Base-by-base conservation (phyloP, 35 echinoderm and acorn worm species). In the Lytechinus variegatus region DNA sequence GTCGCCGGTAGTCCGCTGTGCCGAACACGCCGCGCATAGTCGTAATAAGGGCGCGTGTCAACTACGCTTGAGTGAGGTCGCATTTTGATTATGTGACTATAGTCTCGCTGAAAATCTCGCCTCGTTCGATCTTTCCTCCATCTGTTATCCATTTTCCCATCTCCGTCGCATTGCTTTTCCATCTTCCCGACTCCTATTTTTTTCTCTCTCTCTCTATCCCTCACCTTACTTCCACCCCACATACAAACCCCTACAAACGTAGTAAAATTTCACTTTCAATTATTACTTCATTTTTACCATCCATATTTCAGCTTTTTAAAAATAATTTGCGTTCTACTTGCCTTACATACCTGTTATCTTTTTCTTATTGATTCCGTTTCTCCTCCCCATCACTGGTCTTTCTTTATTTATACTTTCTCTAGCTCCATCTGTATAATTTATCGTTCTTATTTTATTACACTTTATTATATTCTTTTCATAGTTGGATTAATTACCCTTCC, bases 41-140 rank as follows among this genome's bases (percentile, higher is more conserved):
- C 66, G 66, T 79, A 79, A 79, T 79, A 79, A 79, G 66, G 66
- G 19, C 66, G 66, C 66, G 66, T 79, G 66, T 79, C 66, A 79
- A 79, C 66, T 79, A 79, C 19, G 66, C 66, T 79, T 79, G 66
- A 16, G 66, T 24, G 66, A 79, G 66, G 66, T 79, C 66, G 66
- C 66, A 11, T 58, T 58, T 58, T 58, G 56, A 79, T 79, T 79
- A 79, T 58, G 56, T 10, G 10, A 58, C 56, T 58, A 79, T 7
- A 79, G 8, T 44, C 33, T 44, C 66, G 19, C 66, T 6, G 19
- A 24, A 79, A 79, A 79, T 79, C 6, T 79, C 66, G 19, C 66
- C 16, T 79, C 66, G 66, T 5, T 21, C 66, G 66, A 79, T 79
- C 66, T 79, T n/a, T 79, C 66, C 66, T 79, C 66, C 66, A 79